phyloP scores from a whole-genome alignment of 2,113 vertebrate species.

The Antigone vipio region DNA sequence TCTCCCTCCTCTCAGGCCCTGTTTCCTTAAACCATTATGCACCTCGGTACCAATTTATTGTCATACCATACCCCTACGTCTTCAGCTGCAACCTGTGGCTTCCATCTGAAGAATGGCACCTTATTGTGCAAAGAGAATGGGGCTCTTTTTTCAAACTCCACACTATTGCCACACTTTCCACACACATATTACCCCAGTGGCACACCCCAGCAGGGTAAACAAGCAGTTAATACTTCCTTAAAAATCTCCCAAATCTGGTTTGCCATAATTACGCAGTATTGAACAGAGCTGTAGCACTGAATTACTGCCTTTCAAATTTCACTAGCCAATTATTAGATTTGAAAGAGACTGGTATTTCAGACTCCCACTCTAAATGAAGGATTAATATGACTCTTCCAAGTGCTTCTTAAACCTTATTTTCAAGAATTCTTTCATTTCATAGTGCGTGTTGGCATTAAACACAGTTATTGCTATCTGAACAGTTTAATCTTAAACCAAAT shows the following conservation, averaged over 20 bases:
- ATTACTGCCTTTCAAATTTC: not conserved
- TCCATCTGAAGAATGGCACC: not conserved
- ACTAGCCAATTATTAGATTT: not conserved
- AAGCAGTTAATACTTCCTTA: not conserved
- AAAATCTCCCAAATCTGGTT: not conserved
- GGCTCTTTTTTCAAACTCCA: not conserved
- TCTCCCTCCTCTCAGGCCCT: not conserved
- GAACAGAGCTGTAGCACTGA: not conserved
- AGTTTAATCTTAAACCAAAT: not conserved
- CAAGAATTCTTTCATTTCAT: not conserved
- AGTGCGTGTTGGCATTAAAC: not conserved
- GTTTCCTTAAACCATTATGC: accelerated
- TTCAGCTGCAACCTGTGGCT: not conserved
- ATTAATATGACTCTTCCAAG: not conserved
- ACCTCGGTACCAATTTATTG: not conserved
- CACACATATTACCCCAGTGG: not conserved
- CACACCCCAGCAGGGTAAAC: not conserved
- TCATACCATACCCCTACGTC: not conserved
- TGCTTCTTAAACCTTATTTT: not conserved
- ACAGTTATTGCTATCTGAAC: not conserved
- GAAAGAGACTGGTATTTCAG: not conserved
- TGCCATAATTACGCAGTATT: not conserved
- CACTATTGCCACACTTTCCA: not conserved
- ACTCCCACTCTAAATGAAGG: not conserved
- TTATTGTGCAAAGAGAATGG: not conserved